Evolutionary conservation across 2,113 vertebrate species (phyloP).

Genomic region (Merops nubicus): DNA sequence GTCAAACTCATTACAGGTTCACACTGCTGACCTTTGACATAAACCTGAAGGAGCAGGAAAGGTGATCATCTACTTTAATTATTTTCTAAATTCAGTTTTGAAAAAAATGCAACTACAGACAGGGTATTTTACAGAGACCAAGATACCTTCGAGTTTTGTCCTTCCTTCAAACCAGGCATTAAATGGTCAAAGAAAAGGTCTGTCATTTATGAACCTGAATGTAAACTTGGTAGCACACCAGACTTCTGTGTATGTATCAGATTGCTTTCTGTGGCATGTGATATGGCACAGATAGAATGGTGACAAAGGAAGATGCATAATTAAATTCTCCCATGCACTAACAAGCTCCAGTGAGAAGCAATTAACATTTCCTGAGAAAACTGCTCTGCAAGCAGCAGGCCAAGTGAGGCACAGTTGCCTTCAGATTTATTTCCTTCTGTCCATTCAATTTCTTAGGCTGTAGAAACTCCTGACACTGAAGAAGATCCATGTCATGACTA

Average conservation of each 20-base stretch:
- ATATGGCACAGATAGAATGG: not conserved
- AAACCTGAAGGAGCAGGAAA: not conserved
- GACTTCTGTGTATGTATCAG: not conserved
- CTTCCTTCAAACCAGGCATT: not conserved
- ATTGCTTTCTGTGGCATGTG: not conserved
- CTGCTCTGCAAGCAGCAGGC: not conserved
- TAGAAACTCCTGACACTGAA: not conserved
- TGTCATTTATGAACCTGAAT: not conserved
- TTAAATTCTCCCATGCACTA: not conserved
- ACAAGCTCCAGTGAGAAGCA: not conserved
- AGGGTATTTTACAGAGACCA: not conserved
- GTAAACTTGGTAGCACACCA: not conserved
- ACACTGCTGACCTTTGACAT: not conserved
- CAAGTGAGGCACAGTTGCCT: not conserved
- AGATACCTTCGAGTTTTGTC: not conserved
- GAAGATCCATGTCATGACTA: fast-evolving
- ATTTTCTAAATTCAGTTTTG: not conserved
- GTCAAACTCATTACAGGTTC: not conserved
- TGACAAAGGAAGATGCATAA: not conserved
- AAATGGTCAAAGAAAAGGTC: not conserved
- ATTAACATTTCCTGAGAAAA: not conserved
- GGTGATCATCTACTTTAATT: not conserved
- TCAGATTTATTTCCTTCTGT: not conserved
- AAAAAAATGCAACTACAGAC: not conserved
- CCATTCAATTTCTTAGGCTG: not conserved